Evolutionary conservation across 64 coral and sea anemone species (phyloP).

Genomic region (Astreopora myriophthalma): DNA sequence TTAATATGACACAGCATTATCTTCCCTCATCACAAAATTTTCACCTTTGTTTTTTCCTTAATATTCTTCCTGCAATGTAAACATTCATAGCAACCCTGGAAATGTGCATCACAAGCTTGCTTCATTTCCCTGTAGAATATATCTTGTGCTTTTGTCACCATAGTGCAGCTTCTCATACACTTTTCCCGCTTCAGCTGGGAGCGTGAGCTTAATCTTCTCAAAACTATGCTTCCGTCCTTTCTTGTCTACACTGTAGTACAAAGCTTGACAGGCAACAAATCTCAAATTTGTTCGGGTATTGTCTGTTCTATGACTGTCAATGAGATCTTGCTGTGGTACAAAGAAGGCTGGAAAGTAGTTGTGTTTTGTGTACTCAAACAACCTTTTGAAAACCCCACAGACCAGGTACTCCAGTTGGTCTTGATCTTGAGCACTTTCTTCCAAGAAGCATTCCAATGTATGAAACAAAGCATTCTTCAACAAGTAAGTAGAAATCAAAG

Average conservation of each 20-base stretch:
- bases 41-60: neutral
- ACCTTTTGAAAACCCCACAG: neutral
- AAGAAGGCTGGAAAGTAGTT: conserved; percentile 8
- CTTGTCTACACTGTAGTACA: neutral
- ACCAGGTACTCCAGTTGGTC: neutral
- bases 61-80: neutral
- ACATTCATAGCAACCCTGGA: neutral
- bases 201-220: neutral
- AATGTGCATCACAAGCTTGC: neutral
- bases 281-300: neutral
- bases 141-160: neutral
- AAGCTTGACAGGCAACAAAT: neutral
- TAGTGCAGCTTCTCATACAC: neutral
- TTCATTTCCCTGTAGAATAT: neutral
- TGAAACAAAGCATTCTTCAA: neutral
- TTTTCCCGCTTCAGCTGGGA: neutral
- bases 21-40: neutral
- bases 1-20: neutral
- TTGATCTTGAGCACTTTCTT: neutral
- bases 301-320: neutral
- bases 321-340: neutral
- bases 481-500: neutral
- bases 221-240: neutral
- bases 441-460: neutral
- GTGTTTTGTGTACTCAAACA: neutral